A percentile compares a stretch with the other conserved stretches of the same genome.
These are phyloP conservation scores for Hormiphora californensis DNA, from an alignment of 37 sponge, comb jelly and placozoan species.

Conservation along the genomic window DNA sequence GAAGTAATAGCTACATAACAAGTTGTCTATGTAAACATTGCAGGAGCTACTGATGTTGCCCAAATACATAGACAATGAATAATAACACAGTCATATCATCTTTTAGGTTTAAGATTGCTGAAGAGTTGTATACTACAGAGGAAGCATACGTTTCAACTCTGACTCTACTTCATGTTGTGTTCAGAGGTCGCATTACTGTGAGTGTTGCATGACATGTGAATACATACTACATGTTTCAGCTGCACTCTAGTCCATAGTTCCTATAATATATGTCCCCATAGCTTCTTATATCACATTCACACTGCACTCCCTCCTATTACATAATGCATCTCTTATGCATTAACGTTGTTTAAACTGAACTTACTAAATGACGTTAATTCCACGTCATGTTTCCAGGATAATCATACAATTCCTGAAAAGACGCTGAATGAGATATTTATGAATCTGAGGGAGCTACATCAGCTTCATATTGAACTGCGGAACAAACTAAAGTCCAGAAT, in stretches of 20 bases:
- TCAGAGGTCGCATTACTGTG: too few species aligned
- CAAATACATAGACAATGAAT: too few species aligned
- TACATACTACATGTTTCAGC: constrained; percentile 16
- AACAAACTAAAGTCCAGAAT: constrained; percentile 7
- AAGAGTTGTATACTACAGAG: constrained; percentile 32
- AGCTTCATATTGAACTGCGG: background rate
- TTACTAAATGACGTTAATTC: background rate
- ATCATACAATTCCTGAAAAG: constrained; percentile 7
- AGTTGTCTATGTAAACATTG: too few species aligned
- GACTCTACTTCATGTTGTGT: background rate
- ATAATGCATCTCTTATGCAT: background rate
- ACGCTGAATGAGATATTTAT: constrained; percentile 16
- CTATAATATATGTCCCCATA: background rate
- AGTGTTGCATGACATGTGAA: too few species aligned
- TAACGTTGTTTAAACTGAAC: background rate
- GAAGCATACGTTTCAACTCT: constrained; percentile 44
- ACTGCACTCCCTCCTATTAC: background rate
- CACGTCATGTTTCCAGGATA: background rate
- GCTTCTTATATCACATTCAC: background rate
- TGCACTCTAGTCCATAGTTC: background rate
- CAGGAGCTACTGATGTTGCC: too few species aligned
- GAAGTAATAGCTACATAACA: too few species aligned
- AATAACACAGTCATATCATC: too few species aligned
- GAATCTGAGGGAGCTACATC: constrained; percentile 1
- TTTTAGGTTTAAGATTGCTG: constrained; percentile 14